phyloP scores from a whole-genome alignment of 2,113 vertebrate species.

The Octodon degus region DNA sequence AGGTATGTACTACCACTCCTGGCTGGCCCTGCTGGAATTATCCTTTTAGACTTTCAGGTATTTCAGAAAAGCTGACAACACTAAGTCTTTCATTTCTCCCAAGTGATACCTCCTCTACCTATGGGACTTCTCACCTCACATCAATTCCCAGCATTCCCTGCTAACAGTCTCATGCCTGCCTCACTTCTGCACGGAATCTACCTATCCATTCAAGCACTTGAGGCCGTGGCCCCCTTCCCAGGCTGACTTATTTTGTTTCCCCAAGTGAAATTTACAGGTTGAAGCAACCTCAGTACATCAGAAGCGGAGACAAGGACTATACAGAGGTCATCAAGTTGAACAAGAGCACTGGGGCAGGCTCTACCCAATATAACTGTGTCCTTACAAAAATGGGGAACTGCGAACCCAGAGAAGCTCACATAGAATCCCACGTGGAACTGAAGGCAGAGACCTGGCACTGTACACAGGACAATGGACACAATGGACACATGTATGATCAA shows the following conservation, averaged over 20 bases:
- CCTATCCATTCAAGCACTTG: neutral
- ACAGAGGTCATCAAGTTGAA: neutral
- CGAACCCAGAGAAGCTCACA: neutral
- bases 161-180: neutral
- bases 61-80: neutral
- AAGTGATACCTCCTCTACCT: neutral
- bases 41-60: neutral
- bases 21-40: neutral
- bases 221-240: neutral
- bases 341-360: neutral
- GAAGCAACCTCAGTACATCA: neutral
- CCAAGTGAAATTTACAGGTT: neutral
- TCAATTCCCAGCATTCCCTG: neutral
- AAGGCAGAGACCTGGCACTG: neutral
- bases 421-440: fast-evolving
- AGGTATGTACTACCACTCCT: neutral
- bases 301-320: neutral
- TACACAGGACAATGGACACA: too few species aligned
- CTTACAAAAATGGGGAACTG: neutral
- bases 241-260: neutral
- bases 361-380: neutral
- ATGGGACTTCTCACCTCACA: neutral
- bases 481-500: neutral
- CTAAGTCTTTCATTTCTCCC: neutral
- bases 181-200: neutral